Percentiles rank a stretch among this genome's conserved stretches.
These are phyloP conservation scores for Laupala kohalensis DNA, from an alignment of 1,140 invertebrate species.

Conservation along the genomic window DNA sequence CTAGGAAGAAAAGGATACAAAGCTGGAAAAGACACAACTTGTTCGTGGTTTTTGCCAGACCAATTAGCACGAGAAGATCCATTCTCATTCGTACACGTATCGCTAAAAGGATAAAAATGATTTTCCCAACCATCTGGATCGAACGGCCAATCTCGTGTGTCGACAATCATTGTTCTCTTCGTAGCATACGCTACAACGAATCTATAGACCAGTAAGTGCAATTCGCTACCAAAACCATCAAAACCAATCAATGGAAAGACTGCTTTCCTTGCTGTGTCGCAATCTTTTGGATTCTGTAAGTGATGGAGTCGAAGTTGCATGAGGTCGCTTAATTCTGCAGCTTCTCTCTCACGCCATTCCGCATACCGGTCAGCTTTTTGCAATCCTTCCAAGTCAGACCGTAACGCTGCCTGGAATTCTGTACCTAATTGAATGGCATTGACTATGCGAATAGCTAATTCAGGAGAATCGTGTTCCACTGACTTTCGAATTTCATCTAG, in stretches of 20 bases:
- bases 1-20: conserved; percentile 84
- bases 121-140: conserved; percentile 87
- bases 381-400: too few relatives aligned
- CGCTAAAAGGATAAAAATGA: conserved; percentile 83
- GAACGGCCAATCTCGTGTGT: conserved; percentile 92
- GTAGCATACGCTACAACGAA: conserved; percentile 92
- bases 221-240: conserved; percentile 90
- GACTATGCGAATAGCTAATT: too few relatives aligned
- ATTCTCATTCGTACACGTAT: conserved; percentile 59
- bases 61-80: conserved; percentile 43
- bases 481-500: too few relatives aligned
- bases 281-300: conserved; percentile 84
- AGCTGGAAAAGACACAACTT: conserved; percentile 82
- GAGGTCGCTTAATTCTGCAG: conserved; percentile 60
- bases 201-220: conserved; percentile 96
- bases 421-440: too few relatives aligned
- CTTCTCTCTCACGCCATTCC: conserved; percentile 67
- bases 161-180: conserved; percentile 81
- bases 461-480: too few relatives aligned
- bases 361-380: conserved; percentile 63
- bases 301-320: conserved; percentile 66
- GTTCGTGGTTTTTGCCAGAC: conserved; percentile 47
- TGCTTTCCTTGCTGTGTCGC: conserved; percentile 72
- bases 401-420: too few relatives aligned
- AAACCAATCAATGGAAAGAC: conserved; percentile 94